These are phyloP conservation scores for Ectemnius lituratus DNA, from an alignment of 2,888 invertebrate genomes.

Conservation along the genomic window DNA sequence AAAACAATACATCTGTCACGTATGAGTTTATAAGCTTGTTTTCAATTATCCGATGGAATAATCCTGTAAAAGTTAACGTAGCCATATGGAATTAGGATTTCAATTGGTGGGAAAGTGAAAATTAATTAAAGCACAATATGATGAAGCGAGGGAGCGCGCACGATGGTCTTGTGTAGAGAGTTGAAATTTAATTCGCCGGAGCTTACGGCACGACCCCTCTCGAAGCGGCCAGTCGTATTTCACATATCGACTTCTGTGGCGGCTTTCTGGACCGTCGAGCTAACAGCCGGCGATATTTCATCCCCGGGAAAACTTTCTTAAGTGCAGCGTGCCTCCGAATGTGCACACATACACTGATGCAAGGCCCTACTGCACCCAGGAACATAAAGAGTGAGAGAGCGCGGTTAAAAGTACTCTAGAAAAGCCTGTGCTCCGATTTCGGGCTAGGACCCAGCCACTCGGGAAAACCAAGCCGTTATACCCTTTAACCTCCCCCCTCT, in stretches of 20 bases:
- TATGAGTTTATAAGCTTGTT: too few relatives aligned
- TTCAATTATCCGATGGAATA: too few relatives aligned
- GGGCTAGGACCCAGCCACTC: too few relatives aligned
- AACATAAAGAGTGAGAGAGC: constrained; percentile 13
- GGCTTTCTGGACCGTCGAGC: constrained; percentile 20
- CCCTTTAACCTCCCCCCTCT: too few relatives aligned
- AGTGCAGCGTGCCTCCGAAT: constrained; percentile 46
- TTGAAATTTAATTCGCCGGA: constrained; percentile 2
- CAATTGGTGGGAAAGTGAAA: not conserved
- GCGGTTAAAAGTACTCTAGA: constrained; percentile 5
- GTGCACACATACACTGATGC: constrained; percentile 2
- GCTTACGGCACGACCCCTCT: not conserved
- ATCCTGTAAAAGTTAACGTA: too few relatives aligned
- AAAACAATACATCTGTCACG: too few relatives aligned
- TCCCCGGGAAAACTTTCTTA: constrained; percentile 56
- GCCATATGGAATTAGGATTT: too few relatives aligned
- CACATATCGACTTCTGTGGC: constrained; percentile 28
- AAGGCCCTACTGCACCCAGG: constrained; percentile 5
- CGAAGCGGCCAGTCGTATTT: constrained; percentile 14
- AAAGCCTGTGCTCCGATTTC: constrained; percentile 10
- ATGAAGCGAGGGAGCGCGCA: not conserved
- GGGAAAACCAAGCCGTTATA: too few relatives aligned
- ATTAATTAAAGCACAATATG: not conserved
- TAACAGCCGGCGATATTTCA: constrained; percentile 55
- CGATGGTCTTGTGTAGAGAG: not conserved